These are phyloP conservation scores for Thysanoteuthis rhombus DNA, from an alignment of 2,888 invertebrate species.

Conservation along the genomic window DNA sequence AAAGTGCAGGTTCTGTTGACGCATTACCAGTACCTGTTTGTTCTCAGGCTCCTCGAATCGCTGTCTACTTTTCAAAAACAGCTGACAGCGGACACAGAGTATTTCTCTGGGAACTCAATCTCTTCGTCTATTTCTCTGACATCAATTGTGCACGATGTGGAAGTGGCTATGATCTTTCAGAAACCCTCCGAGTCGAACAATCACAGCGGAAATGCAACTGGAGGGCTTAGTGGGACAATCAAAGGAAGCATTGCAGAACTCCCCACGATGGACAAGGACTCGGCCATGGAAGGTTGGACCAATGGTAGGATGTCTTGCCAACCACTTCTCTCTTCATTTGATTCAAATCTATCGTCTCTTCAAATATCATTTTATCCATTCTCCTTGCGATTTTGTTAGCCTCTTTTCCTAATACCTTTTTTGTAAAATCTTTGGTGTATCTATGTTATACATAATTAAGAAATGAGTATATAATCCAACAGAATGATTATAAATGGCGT, in stretches of 20 bases:
- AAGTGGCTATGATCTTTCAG: conserved; percentile 76
- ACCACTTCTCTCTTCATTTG: neutral
- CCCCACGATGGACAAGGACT: neutral
- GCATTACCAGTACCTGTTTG: conserved; percentile 91
- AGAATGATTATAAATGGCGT: too few relatives aligned
- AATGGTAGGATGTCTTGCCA: neutral
- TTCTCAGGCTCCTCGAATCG: conserved; percentile 84
- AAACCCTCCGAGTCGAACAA: neutral
- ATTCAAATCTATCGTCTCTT: neutral
- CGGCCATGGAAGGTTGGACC: neutral
- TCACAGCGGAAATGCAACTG: conserved; percentile 1
- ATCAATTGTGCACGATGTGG: conserved; percentile 83
- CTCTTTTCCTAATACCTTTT: neutral
- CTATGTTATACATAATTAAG: too few relatives aligned
- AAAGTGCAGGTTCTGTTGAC: conserved; percentile 89
- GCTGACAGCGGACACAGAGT: conserved; percentile 69
- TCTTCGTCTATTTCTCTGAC: conserved; percentile 69
- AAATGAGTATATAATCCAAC: too few relatives aligned
- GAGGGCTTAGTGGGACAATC: neutral
- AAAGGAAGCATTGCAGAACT: conserved; percentile 22
- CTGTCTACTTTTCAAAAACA: conserved; percentile 67
- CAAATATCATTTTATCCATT: too few relatives aligned
- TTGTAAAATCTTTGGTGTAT: neutral
- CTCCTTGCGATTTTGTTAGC: neutral
- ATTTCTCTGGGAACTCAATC: conserved; percentile 68